Conservation (phyloP, 2,888 invertebrate genomes). For the Villa cingulata region DNA sequence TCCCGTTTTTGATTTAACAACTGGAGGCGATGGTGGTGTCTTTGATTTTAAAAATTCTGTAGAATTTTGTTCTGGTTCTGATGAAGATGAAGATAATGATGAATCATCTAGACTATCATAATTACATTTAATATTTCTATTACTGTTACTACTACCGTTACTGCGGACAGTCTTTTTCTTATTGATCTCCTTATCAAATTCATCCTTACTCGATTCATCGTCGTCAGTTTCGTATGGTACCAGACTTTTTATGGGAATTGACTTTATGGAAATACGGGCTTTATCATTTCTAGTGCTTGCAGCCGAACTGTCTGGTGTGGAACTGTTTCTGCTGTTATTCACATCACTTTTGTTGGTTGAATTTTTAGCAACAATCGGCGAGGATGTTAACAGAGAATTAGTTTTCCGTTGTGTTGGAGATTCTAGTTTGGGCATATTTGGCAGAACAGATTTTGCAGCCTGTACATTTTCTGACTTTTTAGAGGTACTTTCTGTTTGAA, state of each 20-base stretch:
- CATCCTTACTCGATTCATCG: slow-evolving; percentile 39
- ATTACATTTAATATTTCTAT: not conserved
- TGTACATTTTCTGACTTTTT: not conserved
- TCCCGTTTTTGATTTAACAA: slow-evolving; percentile 33
- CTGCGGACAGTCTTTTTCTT: not conserved
- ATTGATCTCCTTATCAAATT: not conserved
- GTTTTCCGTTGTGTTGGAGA: not conserved
- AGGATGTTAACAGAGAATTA: not conserved
- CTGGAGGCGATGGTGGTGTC: slow-evolving; percentile 20
- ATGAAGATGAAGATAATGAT: not conserved
- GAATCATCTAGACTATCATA: not conserved
- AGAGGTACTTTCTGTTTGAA: slow-evolving; percentile 15
- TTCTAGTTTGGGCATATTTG: slow-evolving; percentile 30
- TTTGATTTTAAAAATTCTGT: not conserved
- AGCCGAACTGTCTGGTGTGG: no score
- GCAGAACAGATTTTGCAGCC: slow-evolving; percentile 11
- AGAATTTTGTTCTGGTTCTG: not conserved
- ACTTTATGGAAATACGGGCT: no score
- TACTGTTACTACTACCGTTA: slow-evolving; percentile 11
- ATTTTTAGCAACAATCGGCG: not conserved
- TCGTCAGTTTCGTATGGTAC: slow-evolving; percentile 50
- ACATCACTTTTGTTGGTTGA: not conserved
- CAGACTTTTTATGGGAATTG: slow-evolving; percentile 23
- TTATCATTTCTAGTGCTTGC: no score
- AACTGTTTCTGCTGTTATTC: not conserved